phyloP scores from a whole-genome alignment of 1,140 invertebrate genomes.

The Geopemphigus sp. region DNA sequence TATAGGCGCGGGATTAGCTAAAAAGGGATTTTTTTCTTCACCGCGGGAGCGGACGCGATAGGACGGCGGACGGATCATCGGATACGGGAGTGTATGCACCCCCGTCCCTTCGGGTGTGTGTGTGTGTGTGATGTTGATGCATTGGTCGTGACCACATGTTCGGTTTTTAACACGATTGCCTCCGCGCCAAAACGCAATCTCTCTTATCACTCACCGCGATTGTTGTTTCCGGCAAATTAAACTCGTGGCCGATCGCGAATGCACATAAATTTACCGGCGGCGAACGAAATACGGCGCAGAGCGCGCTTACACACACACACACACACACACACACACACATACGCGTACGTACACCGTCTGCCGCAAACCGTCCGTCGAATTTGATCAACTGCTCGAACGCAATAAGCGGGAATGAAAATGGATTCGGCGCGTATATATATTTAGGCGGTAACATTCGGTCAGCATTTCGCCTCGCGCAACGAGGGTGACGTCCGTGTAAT shows the following conservation, averaged over 20 bases:
- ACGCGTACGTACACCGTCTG: no score
- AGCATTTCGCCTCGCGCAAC: no score
- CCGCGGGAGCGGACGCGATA: neutral
- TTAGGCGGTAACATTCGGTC: no score
- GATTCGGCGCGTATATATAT: neutral
- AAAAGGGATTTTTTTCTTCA: constrained; percentile 24
- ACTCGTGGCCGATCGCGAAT: constrained; percentile 36
- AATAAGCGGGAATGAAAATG: constrained; percentile 2
- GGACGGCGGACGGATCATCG: no score
- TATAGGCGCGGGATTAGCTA: constrained; percentile 21
- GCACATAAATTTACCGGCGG: constrained; percentile 28
- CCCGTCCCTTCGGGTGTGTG: no score
- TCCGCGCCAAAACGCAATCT: constrained; percentile 29
- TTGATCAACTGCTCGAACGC: constrained; percentile 10
- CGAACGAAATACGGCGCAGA: neutral
- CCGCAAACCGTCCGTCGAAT: neutral
- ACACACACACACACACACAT: no score
- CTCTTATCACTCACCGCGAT: constrained; percentile 10
- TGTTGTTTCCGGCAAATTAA: constrained; percentile 42
- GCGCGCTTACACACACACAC: no score
- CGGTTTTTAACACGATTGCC: constrained; percentile 47
- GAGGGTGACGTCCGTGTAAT: no score
- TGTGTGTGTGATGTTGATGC: constrained; percentile 39
- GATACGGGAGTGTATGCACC: no score
- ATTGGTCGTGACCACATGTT: constrained; percentile 47